Percentiles rank a stretch among this genome's conserved stretches.
Conservation (phyloP, 2,797 vertebrate genomes). For the Cyprinodon diabolis region DNA sequence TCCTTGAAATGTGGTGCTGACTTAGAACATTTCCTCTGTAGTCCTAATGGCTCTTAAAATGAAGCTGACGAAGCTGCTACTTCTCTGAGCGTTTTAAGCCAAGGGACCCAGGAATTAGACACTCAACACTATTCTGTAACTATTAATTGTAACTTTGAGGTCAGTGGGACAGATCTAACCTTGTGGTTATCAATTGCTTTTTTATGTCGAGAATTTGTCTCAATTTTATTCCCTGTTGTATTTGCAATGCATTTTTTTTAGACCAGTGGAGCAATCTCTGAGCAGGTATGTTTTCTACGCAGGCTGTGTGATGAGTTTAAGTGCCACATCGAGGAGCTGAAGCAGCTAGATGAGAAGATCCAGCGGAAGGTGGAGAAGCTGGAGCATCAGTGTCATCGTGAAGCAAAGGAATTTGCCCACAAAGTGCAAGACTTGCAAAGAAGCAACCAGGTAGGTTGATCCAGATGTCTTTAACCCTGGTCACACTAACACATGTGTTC, state of each 20-base stretch:
- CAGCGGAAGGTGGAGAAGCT: slow-evolving; percentile 97
- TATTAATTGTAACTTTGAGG: slow-evolving; percentile 64
- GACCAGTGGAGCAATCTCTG: slow-evolving; percentile 11
- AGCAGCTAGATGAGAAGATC: slow-evolving; percentile 96
- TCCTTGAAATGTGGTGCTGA: slow-evolving; percentile 84
- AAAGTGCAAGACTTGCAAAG: slow-evolving; percentile 98
- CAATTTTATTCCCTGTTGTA: slow-evolving; percentile 28
- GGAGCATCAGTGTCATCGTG: slow-evolving; percentile 97
- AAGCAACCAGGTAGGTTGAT: slow-evolving; percentile 94
- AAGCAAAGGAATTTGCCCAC: slow-evolving; percentile 98
- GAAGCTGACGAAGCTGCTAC: slow-evolving; percentile 83
- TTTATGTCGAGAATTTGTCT: slow-evolving; percentile 19
- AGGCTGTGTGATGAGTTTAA: slow-evolving; percentile 97
- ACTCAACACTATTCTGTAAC: slow-evolving; percentile 63
- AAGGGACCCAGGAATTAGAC: slow-evolving; percentile 75
- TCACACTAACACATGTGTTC: no score
- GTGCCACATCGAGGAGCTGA: slow-evolving; percentile 97
- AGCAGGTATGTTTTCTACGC: slow-evolving; percentile 27
- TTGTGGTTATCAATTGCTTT: slow-evolving; percentile 44
- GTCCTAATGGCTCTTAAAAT: slow-evolving; percentile 83
- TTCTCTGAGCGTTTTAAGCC: slow-evolving; percentile 79
- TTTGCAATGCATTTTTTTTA: slow-evolving; percentile 21
- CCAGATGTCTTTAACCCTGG: no score
- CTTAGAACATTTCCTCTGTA: slow-evolving; percentile 81
- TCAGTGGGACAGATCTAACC: slow-evolving; percentile 73